phyloP scores from a whole-genome alignment of 2,888 invertebrate genomes.

The Polymixis lichenea region DNA sequence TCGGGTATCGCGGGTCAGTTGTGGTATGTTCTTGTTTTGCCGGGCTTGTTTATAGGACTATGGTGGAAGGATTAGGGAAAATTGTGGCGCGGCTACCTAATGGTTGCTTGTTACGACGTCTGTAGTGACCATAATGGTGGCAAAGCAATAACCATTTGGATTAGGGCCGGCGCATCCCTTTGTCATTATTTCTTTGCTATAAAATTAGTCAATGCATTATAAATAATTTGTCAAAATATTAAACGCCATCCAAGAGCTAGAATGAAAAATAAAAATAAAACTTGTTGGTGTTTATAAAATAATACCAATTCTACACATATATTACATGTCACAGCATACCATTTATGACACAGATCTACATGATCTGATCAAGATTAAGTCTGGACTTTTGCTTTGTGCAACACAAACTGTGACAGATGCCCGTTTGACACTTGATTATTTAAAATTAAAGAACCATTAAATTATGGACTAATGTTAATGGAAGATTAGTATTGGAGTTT shows the following conservation, averaged over 20 bases:
- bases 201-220: neutral
- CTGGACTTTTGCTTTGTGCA: no score
- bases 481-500: no score
- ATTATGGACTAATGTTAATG: no score
- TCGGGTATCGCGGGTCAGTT: conserved; percentile 41
- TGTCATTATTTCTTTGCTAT: neutral
- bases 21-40: conserved; percentile 13
- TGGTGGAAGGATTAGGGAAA: neutral
- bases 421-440: no score
- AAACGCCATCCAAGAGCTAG: neutral
- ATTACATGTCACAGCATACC: neutral
- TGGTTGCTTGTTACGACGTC: neutral
- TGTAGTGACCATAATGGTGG: neutral
- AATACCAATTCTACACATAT: neutral
- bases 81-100: neutral
- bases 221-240: neutral
- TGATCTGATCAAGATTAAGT: no score
- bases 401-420: no score
- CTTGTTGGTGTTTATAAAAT: neutral
- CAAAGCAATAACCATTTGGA: neutral
- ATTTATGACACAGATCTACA: no score
- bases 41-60: neutral
- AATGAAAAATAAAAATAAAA: neutral
- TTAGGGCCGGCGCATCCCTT: neutral
- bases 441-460: no score